phyloP scores from a whole-genome alignment of 2,797 vertebrate genomes.

The Sebastes aleutianus region DNA sequence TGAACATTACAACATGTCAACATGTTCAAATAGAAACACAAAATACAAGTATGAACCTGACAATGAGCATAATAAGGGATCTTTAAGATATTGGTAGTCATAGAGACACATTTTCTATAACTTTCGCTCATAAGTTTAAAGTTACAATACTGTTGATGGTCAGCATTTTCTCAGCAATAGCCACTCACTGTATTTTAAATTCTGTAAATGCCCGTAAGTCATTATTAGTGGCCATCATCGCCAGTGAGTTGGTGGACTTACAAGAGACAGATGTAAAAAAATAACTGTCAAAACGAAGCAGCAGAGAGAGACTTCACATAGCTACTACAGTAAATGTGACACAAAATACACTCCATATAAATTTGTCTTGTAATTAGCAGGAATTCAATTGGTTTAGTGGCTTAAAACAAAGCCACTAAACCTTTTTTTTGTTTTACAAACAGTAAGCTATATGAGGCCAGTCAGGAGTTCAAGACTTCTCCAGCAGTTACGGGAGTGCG shows the following conservation, averaged over 20 bases:
- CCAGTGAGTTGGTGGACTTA: too few relatives aligned
- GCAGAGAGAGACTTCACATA: not conserved
- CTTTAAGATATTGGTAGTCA: not conserved
- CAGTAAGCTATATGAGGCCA: fast-evolving
- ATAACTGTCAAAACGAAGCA: fast-evolving
- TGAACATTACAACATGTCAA: too few relatives aligned
- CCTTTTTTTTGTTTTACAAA: not conserved
- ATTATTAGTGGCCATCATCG: not conserved
- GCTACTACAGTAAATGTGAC: not conserved
- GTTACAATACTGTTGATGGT: not conserved
- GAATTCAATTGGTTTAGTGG: not conserved
- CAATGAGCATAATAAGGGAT: too few relatives aligned
- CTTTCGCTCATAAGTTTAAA: not conserved
- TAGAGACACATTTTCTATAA: too few relatives aligned
- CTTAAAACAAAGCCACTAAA: not conserved
- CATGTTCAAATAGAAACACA: too few relatives aligned
- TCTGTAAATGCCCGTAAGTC: not conserved
- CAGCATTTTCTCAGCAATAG: not conserved
- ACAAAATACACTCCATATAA: not conserved
- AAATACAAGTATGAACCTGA: too few relatives aligned
- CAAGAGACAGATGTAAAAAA: not conserved
- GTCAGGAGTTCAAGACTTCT: not conserved
- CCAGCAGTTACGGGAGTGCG: not conserved
- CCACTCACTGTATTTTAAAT: not conserved
- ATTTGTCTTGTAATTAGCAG: not conserved